Conservation (phyloP, 2,113 vertebrate genomes). For the Prionailurus bengalensis region DNA sequence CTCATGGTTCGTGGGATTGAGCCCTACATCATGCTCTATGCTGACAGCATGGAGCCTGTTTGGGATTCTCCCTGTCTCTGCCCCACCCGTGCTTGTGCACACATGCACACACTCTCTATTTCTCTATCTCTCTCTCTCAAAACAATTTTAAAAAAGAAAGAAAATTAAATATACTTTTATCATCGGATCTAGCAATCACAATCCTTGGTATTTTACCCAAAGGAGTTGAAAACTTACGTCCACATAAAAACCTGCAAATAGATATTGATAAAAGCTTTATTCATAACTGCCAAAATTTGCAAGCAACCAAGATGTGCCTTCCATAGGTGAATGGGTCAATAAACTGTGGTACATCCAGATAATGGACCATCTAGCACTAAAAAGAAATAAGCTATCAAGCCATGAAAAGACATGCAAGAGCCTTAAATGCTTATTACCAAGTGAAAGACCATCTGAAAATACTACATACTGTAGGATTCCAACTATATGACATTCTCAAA, state of each 20-base stretch:
- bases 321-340: background rate
- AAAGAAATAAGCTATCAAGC: background rate
- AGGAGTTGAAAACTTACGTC: background rate
- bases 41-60: no score
- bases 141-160: no score
- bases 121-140: no score
- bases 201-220: background rate
- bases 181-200: background rate
- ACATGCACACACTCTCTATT: no score
- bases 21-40: no score
- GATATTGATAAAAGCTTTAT: background rate
- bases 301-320: background rate
- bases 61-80: no score
- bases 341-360: background rate
- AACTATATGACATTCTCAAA: background rate
- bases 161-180: background rate
- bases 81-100: no score
- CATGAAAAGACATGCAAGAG: background rate
- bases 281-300: background rate
- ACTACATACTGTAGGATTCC: background rate
- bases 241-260: background rate
- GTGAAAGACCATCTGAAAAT: background rate
- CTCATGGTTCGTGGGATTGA: no score
- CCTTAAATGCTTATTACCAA: background rate
- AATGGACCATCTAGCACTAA: background rate